Evolutionary conservation across 2,888 invertebrate species (phyloP).

Genomic region (Drosophila monieri): DNA sequence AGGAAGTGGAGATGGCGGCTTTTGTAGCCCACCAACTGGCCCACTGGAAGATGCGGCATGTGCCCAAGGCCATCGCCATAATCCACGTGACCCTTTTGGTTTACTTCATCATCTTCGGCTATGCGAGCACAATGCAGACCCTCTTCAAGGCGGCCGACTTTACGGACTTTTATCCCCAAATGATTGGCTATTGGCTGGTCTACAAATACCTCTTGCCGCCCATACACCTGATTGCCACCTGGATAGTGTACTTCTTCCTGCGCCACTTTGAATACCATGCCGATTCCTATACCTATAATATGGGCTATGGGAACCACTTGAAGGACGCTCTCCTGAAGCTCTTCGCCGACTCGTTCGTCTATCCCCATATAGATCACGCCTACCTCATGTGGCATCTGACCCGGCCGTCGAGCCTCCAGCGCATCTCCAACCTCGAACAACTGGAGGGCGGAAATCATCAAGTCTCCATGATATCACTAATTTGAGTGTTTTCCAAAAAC

Average conservation of each 20-base stretch:
- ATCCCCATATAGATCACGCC: constrained; percentile 47
- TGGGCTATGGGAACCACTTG: constrained; percentile 31
- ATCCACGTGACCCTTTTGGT: constrained; percentile 36
- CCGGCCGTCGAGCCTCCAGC: constrained; percentile 40
- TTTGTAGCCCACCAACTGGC: constrained; percentile 56
- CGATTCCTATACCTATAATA: constrained; percentile 23
- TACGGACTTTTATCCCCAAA: constrained; percentile 35
- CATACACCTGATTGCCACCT: constrained; percentile 46
- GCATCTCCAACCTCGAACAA: constrained; percentile 20
- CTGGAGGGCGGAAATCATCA: constrained; percentile 17
- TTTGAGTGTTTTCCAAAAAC: background rate
- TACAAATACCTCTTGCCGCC: constrained; percentile 61
- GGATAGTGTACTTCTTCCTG: constrained; percentile 49
- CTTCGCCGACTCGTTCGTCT: constrained; percentile 40
- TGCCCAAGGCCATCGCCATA: constrained; percentile 13
- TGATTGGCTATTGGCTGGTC: constrained; percentile 61
- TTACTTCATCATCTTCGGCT: constrained; percentile 52
- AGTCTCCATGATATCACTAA: background rate
- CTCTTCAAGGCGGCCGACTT: constrained; percentile 61
- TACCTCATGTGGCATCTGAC: constrained; percentile 58
- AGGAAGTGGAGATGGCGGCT: constrained; percentile 39
- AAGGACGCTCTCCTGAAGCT: constrained; percentile 52
- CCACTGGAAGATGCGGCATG: constrained; percentile 44
- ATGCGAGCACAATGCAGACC: background rate
- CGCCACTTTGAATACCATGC: constrained; percentile 53